A percentile compares a stretch with the other conserved stretches of the same genome.
Conservation (phyloP, 2,113 vertebrate genomes). For the Scatophagus argus region DNA sequence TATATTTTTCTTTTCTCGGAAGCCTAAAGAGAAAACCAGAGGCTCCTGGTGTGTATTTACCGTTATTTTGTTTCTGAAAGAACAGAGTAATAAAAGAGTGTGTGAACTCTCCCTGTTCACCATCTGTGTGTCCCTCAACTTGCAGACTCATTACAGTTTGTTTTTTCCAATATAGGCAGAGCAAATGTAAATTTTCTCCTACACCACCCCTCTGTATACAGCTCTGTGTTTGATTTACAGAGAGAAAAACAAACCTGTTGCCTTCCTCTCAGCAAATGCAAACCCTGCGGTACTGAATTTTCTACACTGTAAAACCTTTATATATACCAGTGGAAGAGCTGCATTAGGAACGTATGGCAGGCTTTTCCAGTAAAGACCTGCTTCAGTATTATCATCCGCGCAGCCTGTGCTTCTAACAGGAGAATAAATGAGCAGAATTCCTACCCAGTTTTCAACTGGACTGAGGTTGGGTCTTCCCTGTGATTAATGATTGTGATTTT, state of each 20-base stretch:
- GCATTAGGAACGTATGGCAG: neutral
- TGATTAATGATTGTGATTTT: no score
- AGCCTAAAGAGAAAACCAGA: neutral
- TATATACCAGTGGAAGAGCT: neutral
- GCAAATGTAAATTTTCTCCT: neutral
- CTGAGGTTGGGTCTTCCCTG: no score
- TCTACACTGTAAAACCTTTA: neutral
- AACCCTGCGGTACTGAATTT: neutral
- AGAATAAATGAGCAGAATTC: no score
- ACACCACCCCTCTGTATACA: neutral
- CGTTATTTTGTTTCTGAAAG: neutral
- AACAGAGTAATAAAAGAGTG: constrained; percentile 21
- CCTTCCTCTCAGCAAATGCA: neutral
- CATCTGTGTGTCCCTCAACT: neutral
- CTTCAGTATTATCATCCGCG: neutral
- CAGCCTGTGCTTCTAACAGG: neutral
- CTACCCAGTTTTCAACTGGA: no score
- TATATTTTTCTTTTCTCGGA: neutral
- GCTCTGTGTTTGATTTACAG: neutral
- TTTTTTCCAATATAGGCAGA: constrained; percentile 10
- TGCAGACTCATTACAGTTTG: neutral
- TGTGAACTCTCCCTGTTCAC: constrained; percentile 33
- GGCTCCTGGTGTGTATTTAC: neutral
- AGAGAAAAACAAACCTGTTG: neutral
- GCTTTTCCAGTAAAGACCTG: neutral